Evolutionary conservation across 2,113 vertebrate genomes (phyloP).

Genomic region (Tupaia tana): DNA sequence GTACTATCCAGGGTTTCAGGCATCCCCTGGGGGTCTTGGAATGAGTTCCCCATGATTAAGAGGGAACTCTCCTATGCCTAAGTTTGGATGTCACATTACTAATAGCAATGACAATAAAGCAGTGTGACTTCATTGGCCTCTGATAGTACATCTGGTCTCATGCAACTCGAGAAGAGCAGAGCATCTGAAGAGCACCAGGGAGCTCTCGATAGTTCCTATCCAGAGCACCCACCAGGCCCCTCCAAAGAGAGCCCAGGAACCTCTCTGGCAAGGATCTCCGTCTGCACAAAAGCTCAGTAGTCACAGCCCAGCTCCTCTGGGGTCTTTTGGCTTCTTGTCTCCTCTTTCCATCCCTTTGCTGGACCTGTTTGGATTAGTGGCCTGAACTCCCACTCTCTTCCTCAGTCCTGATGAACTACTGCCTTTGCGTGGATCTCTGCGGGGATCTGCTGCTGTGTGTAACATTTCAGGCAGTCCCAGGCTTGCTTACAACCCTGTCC

Average conservation of each 20-base stretch:
- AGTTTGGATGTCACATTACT: not conserved
- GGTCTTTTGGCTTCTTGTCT: not conserved
- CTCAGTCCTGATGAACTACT: not conserved
- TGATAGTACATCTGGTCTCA: not conserved
- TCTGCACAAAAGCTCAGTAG: no score
- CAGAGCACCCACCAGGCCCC: rapidly evolving
- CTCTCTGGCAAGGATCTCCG: not conserved
- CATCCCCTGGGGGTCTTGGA: no score
- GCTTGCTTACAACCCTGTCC: not conserved
- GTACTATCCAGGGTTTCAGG: no score
- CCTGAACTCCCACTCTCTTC: not conserved
- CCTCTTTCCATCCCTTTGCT: not conserved
- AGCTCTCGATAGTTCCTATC: not conserved
- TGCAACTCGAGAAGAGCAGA: not conserved
- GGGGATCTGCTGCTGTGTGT: not conserved
- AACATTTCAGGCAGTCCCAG: not conserved
- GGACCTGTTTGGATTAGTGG: not conserved
- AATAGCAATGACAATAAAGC: not conserved
- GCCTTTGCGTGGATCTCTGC: not conserved
- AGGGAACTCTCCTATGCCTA: no score
- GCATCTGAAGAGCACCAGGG: no score
- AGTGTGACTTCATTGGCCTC: not conserved
- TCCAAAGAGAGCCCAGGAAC: not conserved
- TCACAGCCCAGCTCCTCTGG: not conserved
- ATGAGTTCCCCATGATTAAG: no score